Evolutionary conservation across 2,797 vertebrate genomes (phyloP).

Genomic region (Choloepus didactylus): DNA sequence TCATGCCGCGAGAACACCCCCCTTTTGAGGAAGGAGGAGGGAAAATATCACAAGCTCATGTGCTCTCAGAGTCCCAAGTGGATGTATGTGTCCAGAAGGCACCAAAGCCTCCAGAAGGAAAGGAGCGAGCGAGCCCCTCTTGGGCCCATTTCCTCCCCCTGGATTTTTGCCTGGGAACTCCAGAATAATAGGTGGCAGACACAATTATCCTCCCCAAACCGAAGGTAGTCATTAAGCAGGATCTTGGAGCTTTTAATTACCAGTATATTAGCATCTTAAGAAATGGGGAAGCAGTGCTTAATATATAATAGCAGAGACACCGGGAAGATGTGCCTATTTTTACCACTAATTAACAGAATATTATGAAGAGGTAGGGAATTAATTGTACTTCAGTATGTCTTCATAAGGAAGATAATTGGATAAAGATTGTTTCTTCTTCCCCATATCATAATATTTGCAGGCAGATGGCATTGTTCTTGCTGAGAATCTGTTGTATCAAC

Average conservation of each 20-base stretch:
- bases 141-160: rapidly evolving
- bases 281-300: constrained; percentile 49
- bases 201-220: constrained; percentile 68
- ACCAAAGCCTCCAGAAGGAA: rapidly evolving
- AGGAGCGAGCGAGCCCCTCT: neutral
- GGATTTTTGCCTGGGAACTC: neutral
- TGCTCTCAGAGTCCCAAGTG: neutral
- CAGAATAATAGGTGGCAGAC: constrained; percentile 8
- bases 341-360: constrained; percentile 84
- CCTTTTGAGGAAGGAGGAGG: neutral
- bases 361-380: constrained; percentile 72
- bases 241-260: constrained; percentile 84
- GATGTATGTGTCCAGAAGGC: rapidly evolving
- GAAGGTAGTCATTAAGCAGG: constrained; percentile 78
- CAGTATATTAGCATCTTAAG: constrained; percentile 74
- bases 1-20: rapidly evolving
- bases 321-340: constrained; percentile 81
- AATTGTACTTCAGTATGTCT: constrained; percentile 77
- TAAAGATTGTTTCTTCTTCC: constrained; percentile 59
- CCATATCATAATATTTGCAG: constrained; percentile 58
- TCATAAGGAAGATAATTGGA: constrained; percentile 78
- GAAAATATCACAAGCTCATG: rapidly evolving
- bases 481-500: neutral
- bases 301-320: constrained; percentile 47
- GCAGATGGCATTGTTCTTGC: constrained; percentile 56